Conservation (phyloP, 2,797 vertebrate species). For the Prionace glauca region DNA sequence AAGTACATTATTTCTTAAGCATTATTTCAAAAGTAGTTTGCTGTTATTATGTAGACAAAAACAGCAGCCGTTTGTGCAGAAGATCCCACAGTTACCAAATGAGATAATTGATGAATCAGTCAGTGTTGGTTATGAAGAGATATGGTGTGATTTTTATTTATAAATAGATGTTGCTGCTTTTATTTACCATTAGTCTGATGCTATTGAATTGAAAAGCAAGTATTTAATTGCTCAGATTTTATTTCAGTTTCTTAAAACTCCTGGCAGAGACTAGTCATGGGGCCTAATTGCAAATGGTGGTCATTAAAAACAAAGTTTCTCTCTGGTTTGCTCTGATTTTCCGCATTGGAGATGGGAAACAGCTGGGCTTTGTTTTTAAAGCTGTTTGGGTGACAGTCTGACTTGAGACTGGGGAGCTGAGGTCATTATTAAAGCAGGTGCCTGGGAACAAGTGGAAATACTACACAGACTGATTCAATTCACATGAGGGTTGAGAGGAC, state of each 20-base stretch:
- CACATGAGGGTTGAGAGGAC: constrained; percentile 39
- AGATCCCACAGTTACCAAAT: neutral
- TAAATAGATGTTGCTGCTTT: neutral
- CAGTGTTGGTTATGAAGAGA: neutral
- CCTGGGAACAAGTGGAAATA: constrained; percentile 52
- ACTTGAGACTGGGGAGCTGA: constrained; percentile 60
- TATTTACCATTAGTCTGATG: neutral
- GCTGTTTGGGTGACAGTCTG: constrained; percentile 61
- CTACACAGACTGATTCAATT: constrained; percentile 41
- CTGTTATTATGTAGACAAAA: no score
- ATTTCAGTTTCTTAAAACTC: neutral
- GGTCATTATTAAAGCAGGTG: constrained; percentile 67
- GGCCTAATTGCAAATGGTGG: neutral
- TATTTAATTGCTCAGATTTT: neutral
- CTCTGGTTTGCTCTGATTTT: constrained; percentile 49
- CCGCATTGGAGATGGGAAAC: constrained; percentile 56
- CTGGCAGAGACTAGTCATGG: neutral
- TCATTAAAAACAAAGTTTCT: constrained; percentile 48
- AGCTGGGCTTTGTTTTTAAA: constrained; percentile 68
- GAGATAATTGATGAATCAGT: neutral
- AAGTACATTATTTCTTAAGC: neutral
- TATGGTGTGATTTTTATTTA: neutral
- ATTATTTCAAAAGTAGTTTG: neutral
- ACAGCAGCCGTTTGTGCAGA: neutral
- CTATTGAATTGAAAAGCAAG: neutral